These are phyloP conservation scores for Hemiscyllium ocellatum DNA, from an alignment of 2,113 vertebrate genomes.

Conservation along the genomic window DNA sequence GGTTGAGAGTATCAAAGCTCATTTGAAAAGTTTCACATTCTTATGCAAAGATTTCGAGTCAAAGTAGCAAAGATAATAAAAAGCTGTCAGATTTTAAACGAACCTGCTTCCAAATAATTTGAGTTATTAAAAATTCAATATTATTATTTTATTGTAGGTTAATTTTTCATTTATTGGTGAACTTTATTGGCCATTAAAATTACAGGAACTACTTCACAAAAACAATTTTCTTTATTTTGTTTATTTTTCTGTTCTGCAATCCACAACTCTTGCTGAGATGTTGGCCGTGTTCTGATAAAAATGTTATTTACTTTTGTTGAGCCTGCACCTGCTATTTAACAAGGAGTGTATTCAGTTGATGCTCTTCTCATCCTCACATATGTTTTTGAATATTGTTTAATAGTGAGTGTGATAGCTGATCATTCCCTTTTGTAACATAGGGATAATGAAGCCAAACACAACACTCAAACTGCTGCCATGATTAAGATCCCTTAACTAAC, in stretches of 20 bases:
- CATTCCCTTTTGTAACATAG: neutral
- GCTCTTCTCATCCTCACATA: neutral
- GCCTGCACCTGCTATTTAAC: neutral
- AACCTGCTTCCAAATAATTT: neutral
- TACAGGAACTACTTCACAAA: neutral
- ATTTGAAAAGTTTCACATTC: neutral
- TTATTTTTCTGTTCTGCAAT: neutral
- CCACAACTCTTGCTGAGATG: neutral
- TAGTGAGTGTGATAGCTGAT: neutral
- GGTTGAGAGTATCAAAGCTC: neutral
- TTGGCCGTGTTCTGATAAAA: neutral
- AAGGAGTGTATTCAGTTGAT: too few relatives aligned
- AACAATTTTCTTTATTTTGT: neutral
- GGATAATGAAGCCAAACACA: neutral
- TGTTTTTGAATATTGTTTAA: neutral
- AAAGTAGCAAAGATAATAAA: neutral
- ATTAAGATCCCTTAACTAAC: neutral
- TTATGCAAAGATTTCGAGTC: neutral
- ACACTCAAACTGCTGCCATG: neutral
- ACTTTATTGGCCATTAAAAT: neutral
- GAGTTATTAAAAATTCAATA: neutral
- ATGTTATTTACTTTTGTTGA: neutral
- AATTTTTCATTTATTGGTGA: neutral
- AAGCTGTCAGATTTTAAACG: neutral
- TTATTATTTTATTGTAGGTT: neutral